A percentile compares a stretch with the other conserved stretches of the same genome.
Conservation (phyloP, 1,140 invertebrate species). For the Dinoponera quadriceps region DNA sequence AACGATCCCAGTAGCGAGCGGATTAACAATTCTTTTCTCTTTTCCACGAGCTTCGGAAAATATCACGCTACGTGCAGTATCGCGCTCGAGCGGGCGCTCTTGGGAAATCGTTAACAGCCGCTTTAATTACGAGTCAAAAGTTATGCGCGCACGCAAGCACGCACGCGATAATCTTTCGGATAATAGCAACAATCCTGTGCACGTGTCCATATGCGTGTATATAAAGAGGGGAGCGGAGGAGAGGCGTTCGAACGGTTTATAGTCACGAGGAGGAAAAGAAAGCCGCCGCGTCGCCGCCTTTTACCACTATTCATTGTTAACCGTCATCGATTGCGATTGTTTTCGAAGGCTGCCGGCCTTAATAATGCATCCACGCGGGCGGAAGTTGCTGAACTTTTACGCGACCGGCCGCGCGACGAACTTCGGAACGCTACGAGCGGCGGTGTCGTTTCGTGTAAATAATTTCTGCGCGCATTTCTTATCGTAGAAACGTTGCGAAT, state of each 20-base stretch:
- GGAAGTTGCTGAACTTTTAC: slow-evolving; percentile 51
- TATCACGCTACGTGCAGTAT: background rate
- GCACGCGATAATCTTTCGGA: background rate
- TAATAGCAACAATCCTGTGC: too few relatives aligned
- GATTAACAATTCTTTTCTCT: background rate
- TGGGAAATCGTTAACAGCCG: background rate
- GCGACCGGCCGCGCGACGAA: slow-evolving; percentile 11
- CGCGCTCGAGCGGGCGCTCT: background rate
- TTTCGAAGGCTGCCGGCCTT: slow-evolving; percentile 41
- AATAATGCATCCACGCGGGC: slow-evolving; percentile 43
- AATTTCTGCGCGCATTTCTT: slow-evolving; percentile 27
- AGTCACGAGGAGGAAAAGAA: slow-evolving; percentile 8
- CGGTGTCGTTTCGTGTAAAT: slow-evolving; percentile 20
- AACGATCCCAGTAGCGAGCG: background rate
- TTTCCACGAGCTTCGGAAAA: background rate
- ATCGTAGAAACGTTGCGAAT: slow-evolving; percentile 17
- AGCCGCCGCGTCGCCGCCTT: background rate
- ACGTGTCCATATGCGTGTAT: too few relatives aligned
- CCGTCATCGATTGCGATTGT: slow-evolving; percentile 44
- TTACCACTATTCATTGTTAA: slow-evolving; percentile 53
- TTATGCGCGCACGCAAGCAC: background rate
- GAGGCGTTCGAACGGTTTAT: background rate
- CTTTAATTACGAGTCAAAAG: background rate
- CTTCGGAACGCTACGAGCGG: slow-evolving; percentile 12
- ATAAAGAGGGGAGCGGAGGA: too few relatives aligned